A percentile compares a stretch with the other conserved stretches of the same genome.
Evolutionary conservation across 2,797 vertebrate species (phyloP).

Genomic region (Sphenodon punctatus): DNA sequence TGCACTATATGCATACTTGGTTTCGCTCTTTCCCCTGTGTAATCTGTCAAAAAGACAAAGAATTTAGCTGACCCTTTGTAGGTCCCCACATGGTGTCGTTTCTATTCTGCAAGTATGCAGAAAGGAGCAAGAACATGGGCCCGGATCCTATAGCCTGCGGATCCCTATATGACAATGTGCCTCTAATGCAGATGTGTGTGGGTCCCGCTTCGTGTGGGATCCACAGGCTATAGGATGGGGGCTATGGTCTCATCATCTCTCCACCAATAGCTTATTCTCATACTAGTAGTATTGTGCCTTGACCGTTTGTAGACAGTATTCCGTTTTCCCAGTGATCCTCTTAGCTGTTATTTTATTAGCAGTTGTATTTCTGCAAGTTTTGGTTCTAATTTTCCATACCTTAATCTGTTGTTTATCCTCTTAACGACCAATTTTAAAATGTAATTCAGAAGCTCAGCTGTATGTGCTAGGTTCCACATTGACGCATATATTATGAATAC

Average conservation of each 20-base stretch:
- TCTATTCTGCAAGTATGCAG: neutral
- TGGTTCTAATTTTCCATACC: neutral
- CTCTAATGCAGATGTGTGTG: no score
- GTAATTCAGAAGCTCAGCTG: neutral
- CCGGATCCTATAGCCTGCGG: no score
- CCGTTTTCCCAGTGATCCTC: neutral
- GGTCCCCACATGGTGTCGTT: neutral
- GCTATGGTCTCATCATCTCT: no score
- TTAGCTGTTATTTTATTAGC: neutral
- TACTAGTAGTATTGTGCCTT: no score
- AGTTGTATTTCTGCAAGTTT: neutral
- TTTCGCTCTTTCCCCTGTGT: accelerated
- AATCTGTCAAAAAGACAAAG: neutral
- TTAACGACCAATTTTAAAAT: neutral
- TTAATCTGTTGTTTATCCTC: neutral
- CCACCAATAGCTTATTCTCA: no score
- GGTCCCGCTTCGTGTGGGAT: no score
- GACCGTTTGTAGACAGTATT: neutral
- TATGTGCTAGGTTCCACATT: neutral
- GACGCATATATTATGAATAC: neutral
- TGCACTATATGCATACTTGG: neutral
- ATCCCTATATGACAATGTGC: no score
- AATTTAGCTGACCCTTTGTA: neutral
- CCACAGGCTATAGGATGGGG: no score
- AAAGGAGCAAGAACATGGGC: no score